Conservation (phyloP, 2,888 invertebrate genomes). For the Drosophila meridionalis region DNA sequence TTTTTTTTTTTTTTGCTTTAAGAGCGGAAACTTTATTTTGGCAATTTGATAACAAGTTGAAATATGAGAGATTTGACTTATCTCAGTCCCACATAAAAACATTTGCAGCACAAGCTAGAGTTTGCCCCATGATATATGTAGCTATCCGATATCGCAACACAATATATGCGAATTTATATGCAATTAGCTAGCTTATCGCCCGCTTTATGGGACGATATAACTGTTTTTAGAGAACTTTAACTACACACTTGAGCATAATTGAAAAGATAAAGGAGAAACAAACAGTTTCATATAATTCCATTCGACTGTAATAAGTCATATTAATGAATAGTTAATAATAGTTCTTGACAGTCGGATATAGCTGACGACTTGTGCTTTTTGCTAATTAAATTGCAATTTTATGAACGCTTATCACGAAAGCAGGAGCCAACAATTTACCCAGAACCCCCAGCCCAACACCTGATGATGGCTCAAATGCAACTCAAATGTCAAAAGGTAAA, state of each 20-base stretch:
- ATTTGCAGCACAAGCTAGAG: neutral
- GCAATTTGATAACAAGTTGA: neutral
- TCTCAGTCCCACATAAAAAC: neutral
- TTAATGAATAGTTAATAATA: neutral
- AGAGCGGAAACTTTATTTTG: neutral
- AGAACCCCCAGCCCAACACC: neutral
- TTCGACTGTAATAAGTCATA: neutral
- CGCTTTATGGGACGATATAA: neutral
- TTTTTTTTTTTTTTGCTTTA: neutral
- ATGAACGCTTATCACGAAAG: constrained; percentile 42
- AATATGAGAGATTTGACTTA: neutral
- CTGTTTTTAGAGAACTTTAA: neutral
- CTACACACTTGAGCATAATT: neutral
- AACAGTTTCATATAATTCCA: neutral
- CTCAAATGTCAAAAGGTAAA: neutral
- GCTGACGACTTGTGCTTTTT: constrained; percentile 38
- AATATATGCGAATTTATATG: neutral
- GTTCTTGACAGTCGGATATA: no score
- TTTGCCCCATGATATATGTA: neutral
- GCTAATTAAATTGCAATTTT: constrained; percentile 64
- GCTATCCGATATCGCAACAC: neutral
- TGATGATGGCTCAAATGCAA: neutral
- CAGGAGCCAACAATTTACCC: neutral
- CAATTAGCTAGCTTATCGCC: neutral
- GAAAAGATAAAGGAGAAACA: neutral